Evolutionary conservation across 2,797 vertebrate genomes (phyloP).

Genomic region (Neopelma chrysocephalum): DNA sequence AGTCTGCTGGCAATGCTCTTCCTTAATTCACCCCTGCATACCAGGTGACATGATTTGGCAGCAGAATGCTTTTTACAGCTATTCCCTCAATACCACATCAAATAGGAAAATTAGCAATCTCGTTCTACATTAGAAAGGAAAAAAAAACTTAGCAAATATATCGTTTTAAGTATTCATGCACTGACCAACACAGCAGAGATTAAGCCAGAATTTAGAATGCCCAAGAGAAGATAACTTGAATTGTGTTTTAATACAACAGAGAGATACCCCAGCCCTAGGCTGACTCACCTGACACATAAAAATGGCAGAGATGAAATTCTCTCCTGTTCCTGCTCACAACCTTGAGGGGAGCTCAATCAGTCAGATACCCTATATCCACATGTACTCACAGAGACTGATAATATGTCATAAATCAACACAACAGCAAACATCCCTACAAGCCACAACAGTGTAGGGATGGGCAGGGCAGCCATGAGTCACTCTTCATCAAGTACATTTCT

Average conservation of each 20-base stretch:
- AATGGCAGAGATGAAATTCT: background rate
- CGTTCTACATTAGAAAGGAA: background rate
- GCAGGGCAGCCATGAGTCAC: background rate
- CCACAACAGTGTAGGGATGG: background rate
- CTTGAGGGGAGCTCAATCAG: background rate
- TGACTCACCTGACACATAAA: rapidly evolving
- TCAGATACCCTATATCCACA: background rate
- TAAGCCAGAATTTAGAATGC: background rate
- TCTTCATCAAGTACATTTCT: background rate
- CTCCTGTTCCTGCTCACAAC: background rate
- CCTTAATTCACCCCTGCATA: background rate
- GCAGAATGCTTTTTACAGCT: background rate
- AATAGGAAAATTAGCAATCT: background rate
- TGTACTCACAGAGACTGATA: background rate
- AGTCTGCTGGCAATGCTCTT: background rate
- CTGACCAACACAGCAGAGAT: background rate
- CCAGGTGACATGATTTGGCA: background rate
- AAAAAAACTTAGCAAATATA: background rate
- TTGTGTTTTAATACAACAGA: background rate
- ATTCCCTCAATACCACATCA: background rate
- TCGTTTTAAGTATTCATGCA: background rate
- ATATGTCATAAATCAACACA: background rate
- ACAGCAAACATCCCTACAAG: background rate
- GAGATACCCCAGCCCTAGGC: background rate
- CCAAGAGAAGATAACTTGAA: background rate